Evolutionary conservation across 2,113 vertebrate genomes (phyloP).

Genomic region (Noturus placidus): DNA sequence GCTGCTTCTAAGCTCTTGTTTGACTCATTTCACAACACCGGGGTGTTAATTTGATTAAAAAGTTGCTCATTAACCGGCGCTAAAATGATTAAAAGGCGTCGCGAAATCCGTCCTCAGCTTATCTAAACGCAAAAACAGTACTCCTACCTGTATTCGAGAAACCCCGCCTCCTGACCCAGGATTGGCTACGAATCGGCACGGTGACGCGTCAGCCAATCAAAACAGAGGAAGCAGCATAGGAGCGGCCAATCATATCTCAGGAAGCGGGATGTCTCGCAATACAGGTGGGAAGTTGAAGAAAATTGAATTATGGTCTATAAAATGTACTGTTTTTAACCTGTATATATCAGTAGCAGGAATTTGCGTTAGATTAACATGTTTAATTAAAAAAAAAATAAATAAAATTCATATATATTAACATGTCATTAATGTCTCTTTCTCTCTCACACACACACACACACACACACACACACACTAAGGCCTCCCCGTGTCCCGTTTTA

Average conservation of each 20-base stretch:
- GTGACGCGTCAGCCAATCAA: neutral
- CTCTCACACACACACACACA: neutral
- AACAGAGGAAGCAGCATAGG: neutral
- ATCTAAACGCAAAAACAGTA: no score
- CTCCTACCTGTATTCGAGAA: conserved; percentile 8
- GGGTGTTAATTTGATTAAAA: neutral
- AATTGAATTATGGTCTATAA: neutral
- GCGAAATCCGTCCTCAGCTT: neutral
- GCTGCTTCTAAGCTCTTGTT: neutral
- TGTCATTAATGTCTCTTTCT: neutral
- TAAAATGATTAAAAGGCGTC: neutral
- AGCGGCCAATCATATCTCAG: neutral
- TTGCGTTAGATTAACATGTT: neutral
- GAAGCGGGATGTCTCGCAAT: neutral
- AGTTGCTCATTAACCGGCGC: neutral
- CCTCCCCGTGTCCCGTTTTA: neutral
- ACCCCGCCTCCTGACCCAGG: neutral
- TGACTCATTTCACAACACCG: neutral
- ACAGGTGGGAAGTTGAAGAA: conserved; percentile 10
- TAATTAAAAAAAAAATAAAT: neutral
- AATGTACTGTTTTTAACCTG: no score
- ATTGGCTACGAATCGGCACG: neutral
- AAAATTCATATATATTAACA: neutral
- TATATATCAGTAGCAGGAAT: no score
- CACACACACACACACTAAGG: neutral